phyloP scores from a whole-genome alignment of 2,888 invertebrate species.

The Tetranychus piercei region DNA sequence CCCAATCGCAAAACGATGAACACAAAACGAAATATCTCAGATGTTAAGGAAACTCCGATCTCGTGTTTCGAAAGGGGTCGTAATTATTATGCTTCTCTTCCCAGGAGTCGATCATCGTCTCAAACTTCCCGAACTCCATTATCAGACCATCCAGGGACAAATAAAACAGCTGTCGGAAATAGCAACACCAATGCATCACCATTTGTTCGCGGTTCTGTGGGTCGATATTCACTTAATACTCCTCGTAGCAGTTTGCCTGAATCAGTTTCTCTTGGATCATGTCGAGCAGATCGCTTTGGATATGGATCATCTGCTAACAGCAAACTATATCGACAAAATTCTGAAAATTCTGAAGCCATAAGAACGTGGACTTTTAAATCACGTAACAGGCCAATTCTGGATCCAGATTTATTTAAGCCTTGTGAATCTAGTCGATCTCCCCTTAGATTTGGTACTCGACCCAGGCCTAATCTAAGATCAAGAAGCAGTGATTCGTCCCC shows the following conservation, averaged over 20 bases:
- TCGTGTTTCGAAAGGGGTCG: background rate
- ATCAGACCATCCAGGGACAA: background rate
- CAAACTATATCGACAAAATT: background rate
- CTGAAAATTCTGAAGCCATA: background rate
- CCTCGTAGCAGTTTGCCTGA: background rate
- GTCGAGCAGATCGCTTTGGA: background rate
- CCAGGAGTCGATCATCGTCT: background rate
- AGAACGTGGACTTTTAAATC: background rate
- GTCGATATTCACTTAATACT: background rate
- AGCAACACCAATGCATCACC: background rate
- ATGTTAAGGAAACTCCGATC: background rate
- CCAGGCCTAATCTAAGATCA: background rate
- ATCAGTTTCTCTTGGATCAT: background rate
- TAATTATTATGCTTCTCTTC: slow-evolving; percentile 1
- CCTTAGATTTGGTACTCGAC: background rate
- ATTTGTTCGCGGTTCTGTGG: background rate
- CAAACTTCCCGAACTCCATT: slow-evolving; percentile 3
- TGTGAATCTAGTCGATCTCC: background rate
- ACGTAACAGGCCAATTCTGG: background rate
- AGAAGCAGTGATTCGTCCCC: background rate
- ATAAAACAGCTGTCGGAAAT: background rate
- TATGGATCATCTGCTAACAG: background rate
- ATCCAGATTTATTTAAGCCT: background rate
- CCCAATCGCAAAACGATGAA: background rate
- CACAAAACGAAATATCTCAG: background rate